Evolutionary conservation across 2,797 vertebrate species (phyloP), one percentile per base, ranked within the genome.

Genomic region (Xenopus petersii): DNA sequence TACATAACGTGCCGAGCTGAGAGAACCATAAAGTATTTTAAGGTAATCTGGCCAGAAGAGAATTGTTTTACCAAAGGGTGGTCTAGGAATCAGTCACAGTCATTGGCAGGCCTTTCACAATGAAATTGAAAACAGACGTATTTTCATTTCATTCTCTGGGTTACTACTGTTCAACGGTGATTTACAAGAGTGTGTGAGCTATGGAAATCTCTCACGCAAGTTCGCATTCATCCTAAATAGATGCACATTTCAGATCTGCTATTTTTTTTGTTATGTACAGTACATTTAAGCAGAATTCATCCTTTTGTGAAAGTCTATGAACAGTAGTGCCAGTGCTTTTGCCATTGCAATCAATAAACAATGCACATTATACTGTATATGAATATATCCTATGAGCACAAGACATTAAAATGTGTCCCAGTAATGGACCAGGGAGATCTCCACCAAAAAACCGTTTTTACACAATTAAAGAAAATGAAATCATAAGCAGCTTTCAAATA

Each of bases 41-140:
- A 93, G 89, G 90, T 91, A 92, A 91, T 89, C 81, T 89, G 88
- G 90, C 89, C 86, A 87, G 86, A 86, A 67, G 88, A 93, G 86
- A 79, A 12, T 80, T 81, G 82, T 83, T 89, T 84, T 86, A 83
- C 86, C 79, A 84, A 91, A 91, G 92, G 95, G 93, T 93, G 93
- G 94, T 94, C 94, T 93, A 84, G 49, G 80, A 89, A 88, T 88
- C 92, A 91, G 84, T 87, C 89, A 84, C 86, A 90, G 90, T 84
- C 86, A 91, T 88, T 95, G 93, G 95, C 94, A 91, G 89, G 87
- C 81, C 84, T 83, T 83, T 84, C 82, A 82, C 83, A 81, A 80
- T 86, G 84, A 92, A 94, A 96, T 94, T 92, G 91, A 92, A 97
- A 95, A 88, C 95, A 96, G 94, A 91, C 91, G 82, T 91, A 89